Base-by-base conservation (phyloP, 37 sponge, comb jelly and placozoan species). In the Ianthella basta region DNA sequence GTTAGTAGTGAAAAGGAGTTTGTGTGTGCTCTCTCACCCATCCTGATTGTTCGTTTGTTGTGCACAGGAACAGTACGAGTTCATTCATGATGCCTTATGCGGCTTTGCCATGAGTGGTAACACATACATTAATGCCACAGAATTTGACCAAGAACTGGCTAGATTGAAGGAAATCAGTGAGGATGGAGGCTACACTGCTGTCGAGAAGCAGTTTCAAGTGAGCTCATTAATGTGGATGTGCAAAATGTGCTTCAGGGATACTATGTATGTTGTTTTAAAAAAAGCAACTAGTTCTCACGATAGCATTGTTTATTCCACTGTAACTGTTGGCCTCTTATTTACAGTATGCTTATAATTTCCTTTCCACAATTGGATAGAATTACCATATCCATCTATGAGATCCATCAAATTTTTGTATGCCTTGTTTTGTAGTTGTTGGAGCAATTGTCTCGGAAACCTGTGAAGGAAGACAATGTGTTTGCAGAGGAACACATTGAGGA, bases 371-470 rank as follows among this genome's bases (percentile, higher is more conserved):
- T 36, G 37, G 4, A 70, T 70, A 21, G 72, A 25, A 32, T 3
- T 32, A 5, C 25, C 68, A 66, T 66, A 25, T n/a, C 27, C 14
- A 24, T 66, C 25, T 23, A n/a, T n/a, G n/a, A n/a, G n/a, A n/a
- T n/a, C n/a, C 8, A 44, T 44, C 3, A 44, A 3, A 44, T 33
- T 32, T 69, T 30, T 69, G 70, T 69, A 6, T 32, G 12, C 34
- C 19, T 36, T 75, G 21, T 14, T 75, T 41, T 53, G 44, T 75
- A 75, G 78, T 24, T 50, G 12, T 41, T 75, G 78, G 78, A 50
- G 2, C 78, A 53, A 40, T 24, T 75, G 78, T 75, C 78, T 1
- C 44, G 78, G 44, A 36, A 40, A n/a, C 78, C 78, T 23, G 0
- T 13, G 4, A 75, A 75, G 40, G 54, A 21, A 23, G 78, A 75